A percentile compares a stretch with the other conserved stretches of the same genome.
Evolutionary conservation across 2,888 invertebrate genomes (phyloP).

Genomic region (Lampropteryx suffumata): DNA sequence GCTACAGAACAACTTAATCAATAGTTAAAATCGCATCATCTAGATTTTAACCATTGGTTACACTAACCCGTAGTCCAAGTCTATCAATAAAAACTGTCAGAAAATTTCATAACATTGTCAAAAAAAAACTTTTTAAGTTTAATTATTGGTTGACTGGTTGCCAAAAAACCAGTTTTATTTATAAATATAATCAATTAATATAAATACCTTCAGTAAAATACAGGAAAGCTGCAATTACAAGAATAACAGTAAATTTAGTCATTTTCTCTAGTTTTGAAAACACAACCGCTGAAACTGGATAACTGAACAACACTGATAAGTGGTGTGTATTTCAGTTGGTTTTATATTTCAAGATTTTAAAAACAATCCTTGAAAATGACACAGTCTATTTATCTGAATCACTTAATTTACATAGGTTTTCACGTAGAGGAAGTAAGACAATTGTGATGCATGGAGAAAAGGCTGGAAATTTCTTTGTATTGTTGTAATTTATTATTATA

Average conservation of each 20-base stretch:
- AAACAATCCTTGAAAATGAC: constrained; percentile 12
- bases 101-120: too few species aligned
- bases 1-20: too few species aligned
- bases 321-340: constrained; percentile 1
- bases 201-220: constrained; percentile 7
- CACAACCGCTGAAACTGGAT: constrained; percentile 5
- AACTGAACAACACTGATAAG: constrained; percentile 10
- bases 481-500: too few species aligned
- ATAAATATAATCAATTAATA: too few species aligned
- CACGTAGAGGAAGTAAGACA: constrained; percentile 9
- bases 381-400: constrained; percentile 6
- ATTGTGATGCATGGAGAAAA: neutral
- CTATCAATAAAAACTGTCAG: too few species aligned
- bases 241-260: constrained; percentile 8
- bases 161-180: too few species aligned
- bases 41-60: too few species aligned
- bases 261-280: constrained; percentile 6
- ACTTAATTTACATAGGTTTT: constrained; percentile 3
- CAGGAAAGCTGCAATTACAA: constrained; percentile 7
- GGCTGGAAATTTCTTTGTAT: too few species aligned
- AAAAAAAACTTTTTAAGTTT: too few species aligned
- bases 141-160: too few species aligned
- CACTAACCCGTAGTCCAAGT: too few species aligned
- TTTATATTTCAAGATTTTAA: constrained; percentile 11
- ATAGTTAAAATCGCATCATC: too few species aligned